These are phyloP conservation scores for Danaus chrysippus DNA, from an alignment of 2,888 invertebrate species.

Conservation along the genomic window DNA sequence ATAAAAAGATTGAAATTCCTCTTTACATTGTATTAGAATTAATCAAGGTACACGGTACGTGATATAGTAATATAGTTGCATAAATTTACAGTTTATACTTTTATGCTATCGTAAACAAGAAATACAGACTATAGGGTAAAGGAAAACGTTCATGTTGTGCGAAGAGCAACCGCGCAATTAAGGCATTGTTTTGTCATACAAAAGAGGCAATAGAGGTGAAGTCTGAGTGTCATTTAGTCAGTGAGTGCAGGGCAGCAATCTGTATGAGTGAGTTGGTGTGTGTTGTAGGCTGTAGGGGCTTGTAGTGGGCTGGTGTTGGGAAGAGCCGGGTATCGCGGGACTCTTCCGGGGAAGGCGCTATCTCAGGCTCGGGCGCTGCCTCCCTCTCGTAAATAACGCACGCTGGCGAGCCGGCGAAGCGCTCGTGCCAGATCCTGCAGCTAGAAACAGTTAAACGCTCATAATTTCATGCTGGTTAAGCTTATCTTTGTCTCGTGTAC, in stretches of 20 bases:
- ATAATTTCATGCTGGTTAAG: constrained; percentile 79
- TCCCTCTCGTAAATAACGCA: constrained; percentile 78
- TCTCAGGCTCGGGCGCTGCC: constrained; percentile 63
- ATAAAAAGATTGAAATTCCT: constrained; percentile 1
- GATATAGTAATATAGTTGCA: constrained; percentile 49
- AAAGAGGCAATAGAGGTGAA: constrained; percentile 60
- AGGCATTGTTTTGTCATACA: constrained; percentile 52
- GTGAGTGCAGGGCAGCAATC: constrained; percentile 63
- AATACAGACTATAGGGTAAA: constrained; percentile 64
- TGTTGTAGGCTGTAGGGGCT: constrained; percentile 43
- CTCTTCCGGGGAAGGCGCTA: constrained; percentile 76
- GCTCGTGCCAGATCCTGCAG: constrained; percentile 78
- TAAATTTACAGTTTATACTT: constrained; percentile 51
- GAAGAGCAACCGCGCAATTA: constrained; percentile 46
- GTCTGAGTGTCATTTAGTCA: constrained; percentile 52
- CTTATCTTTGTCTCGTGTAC: constrained; percentile 78
- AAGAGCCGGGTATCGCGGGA: constrained; percentile 56
- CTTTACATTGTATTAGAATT: constrained; percentile 2
- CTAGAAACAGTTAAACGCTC: constrained; percentile 80
- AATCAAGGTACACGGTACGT: constrained; percentile 14
- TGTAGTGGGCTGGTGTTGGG: constrained; percentile 33
- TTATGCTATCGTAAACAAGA: constrained; percentile 43
- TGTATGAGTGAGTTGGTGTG: constrained; percentile 68
- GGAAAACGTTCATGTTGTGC: constrained; percentile 50
- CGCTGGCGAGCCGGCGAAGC: constrained; percentile 79